These are phyloP conservation scores for Tamias sibiricus DNA, from an alignment of 2,113 vertebrate species.

Conservation along the genomic window DNA sequence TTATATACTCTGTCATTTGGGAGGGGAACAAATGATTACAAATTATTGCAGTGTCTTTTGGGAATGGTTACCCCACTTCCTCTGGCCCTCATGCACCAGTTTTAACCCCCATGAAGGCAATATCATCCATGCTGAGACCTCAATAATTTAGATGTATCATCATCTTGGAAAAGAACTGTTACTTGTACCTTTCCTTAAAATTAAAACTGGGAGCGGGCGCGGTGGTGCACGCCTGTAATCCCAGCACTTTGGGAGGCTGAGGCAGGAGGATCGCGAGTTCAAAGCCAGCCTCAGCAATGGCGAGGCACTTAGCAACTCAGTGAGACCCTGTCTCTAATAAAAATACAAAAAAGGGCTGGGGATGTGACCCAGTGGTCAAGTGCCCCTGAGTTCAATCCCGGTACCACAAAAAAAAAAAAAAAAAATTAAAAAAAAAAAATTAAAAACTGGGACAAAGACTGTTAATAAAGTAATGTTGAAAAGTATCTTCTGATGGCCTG, in stretches of 20 bases:
- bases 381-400: too few species aligned
- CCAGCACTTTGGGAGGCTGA: too few species aligned
- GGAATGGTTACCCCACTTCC: too few species aligned
- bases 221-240: too few species aligned
- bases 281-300: too few species aligned
- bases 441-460: constrained; percentile 15
- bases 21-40: not conserved
- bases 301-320: too few species aligned
- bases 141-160: not conserved
- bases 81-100: not conserved
- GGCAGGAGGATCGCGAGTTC: too few species aligned
- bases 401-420: too few species aligned
- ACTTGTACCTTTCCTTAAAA: constrained; percentile 19
- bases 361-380: too few species aligned
- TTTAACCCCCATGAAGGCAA: not conserved
- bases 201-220: constrained; percentile 39
- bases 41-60: not conserved
- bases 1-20: not conserved
- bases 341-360: too few species aligned
- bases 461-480: not conserved
- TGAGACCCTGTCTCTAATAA: too few species aligned
- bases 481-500: not conserved
- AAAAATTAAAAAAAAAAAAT: too few species aligned
- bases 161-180: constrained; percentile 35
- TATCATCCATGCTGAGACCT: not conserved